These are phyloP conservation scores for Mimas tiliae DNA, from an alignment of 2,888 invertebrate genomes.

Conservation along the genomic window DNA sequence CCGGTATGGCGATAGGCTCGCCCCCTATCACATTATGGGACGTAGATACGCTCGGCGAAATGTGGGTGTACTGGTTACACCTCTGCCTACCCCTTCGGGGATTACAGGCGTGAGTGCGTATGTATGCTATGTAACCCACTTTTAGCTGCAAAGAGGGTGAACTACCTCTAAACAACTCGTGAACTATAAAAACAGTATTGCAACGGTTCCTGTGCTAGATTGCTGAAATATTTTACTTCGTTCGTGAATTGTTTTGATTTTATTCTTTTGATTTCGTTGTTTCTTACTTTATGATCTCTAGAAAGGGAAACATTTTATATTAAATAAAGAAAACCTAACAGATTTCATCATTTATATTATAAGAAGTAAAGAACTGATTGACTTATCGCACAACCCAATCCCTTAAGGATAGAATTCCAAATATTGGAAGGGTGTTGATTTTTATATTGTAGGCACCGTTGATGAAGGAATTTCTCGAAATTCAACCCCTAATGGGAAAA, in stretches of 20 bases:
- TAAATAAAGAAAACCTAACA: background rate
- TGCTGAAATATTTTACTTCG: slow-evolving; percentile 7
- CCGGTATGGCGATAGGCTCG: too few relatives aligned
- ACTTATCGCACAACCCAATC: too few relatives aligned
- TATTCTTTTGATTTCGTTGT: background rate
- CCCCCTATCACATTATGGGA: too few relatives aligned
- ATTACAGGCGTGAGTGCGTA: too few relatives aligned
- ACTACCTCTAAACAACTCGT: slow-evolving; percentile 2
- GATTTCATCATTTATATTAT: background rate
- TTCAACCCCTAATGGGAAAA: too few relatives aligned
- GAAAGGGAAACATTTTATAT: background rate
- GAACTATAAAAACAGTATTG: slow-evolving; percentile 4
- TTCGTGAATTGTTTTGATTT: background rate
- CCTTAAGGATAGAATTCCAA: too few relatives aligned
- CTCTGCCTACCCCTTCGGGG: too few relatives aligned
- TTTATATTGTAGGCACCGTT: too few relatives aligned
- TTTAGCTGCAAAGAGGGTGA: slow-evolving; percentile 6
- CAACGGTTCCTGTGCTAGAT: background rate
- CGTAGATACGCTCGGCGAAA: too few relatives aligned
- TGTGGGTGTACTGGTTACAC: too few relatives aligned
- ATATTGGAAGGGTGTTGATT: too few relatives aligned
- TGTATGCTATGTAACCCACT: slow-evolving; percentile 16
- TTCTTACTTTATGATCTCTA: background rate
- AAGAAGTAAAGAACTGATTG: background rate
- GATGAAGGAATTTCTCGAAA: too few relatives aligned